Conservation (phyloP, 1,140 invertebrate genomes). For the Neuroterus valhalla region DNA sequence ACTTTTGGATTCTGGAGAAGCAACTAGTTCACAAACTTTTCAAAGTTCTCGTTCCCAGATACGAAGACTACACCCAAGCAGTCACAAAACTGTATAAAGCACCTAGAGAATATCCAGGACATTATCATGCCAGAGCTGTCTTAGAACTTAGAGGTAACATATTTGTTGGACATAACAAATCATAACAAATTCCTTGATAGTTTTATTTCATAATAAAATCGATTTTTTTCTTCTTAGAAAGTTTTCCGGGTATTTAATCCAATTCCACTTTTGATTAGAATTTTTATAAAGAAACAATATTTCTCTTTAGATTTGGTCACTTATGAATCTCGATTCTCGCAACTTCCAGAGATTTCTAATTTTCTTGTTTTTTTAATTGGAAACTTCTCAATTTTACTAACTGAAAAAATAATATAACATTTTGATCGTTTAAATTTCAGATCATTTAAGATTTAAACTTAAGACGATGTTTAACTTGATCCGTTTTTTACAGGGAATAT, state of each 20-base stretch:
- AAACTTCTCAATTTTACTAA: no score
- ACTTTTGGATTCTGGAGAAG: conserved; percentile 93
- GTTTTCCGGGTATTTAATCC: no score
- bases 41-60: conserved; percentile 92
- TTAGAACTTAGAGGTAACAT: conserved; percentile 85
- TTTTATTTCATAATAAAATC: no score
- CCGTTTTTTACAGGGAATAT: conserved; percentile 60
- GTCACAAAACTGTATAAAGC: conserved; percentile 85
- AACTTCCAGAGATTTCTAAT: no score
- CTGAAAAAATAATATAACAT: conserved; percentile 3
- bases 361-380: no score
- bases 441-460: no score
- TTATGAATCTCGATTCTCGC: no score
- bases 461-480: not conserved
- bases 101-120: conserved; percentile 79
- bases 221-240: no score
- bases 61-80: conserved; percentile 80
- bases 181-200: conserved; percentile 1
- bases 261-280: no score
- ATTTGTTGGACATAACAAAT: conserved; percentile 2
- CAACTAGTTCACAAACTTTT: conserved; percentile 94
- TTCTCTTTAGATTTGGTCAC: no score
- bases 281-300: no score
- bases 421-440: not conserved
- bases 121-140: conserved; percentile 76